Evolutionary conservation across 2,797 vertebrate species (phyloP), one percentile per base, ranked within the genome.

Genomic region (Lates japonicus): DNA sequence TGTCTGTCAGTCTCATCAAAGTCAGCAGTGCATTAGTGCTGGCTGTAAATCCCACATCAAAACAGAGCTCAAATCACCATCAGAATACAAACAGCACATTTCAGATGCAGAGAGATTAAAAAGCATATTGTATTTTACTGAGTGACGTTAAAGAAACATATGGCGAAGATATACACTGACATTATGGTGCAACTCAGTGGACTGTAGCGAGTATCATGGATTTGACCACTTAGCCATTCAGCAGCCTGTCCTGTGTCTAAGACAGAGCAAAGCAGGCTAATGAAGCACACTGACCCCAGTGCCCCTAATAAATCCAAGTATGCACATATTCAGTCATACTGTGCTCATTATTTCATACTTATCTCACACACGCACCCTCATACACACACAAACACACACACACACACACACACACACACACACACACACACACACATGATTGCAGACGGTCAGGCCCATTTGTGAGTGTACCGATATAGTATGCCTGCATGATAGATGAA

Each of bases 401-500:
- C 55, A 55, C 51, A 54, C 25, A 58, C 44, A 35, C 61, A 29
- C 54, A 54, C 65, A 44, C 59, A 52, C 41, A 65, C 49, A 20
- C 33, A 41, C 60, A 59, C 69, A 67, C 17, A 60, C 19, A 61
- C 71, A 66, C 55, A 55, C 51, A 54, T 0, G 2, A 31, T 51
- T 12, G 1, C 49, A 44, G 58, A 75, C 77, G 35, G 80, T 72
- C 37, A 29, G 49, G 78, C 35, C 65, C 70, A 61, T 84, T 83
- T 87, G 78, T 62, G 61, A 71, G 77, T 37, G 71, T 16, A 82
- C 78, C 20, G 37, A 75, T 81, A 86, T 70, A 84, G 84, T 70
- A 71, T 64, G 83, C 63, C 78, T 82, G 83, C 88, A 89, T 77
- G 80, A 88, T 92, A 90, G 87, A 90, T 83, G 83, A 84, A 81